Base-by-base conservation (phyloP, 2,113 vertebrate species). In the Todiramphus chloris region DNA sequence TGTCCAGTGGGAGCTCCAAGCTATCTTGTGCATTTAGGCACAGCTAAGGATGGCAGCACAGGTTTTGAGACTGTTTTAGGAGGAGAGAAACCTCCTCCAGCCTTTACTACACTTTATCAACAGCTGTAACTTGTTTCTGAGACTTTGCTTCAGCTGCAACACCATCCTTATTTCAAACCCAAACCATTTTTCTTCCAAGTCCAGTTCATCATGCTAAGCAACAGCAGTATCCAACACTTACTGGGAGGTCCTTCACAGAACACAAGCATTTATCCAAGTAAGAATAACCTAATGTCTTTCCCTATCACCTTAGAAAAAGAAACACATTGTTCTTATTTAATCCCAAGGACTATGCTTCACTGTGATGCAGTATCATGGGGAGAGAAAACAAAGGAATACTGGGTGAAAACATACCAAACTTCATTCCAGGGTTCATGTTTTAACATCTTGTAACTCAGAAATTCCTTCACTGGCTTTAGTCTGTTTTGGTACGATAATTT, bases 311-410 rank as follows among this genome's bases (percentile, higher is more conserved):
- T 89, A 70, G 90, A 44, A 87, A 74, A 74, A 78, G 63, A 62
- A 87, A 88, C 76, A 90, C 25, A 63, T 62, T 87, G 76, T 90
- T 97, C 93, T 27, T 46, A 70, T 90, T 93, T 86, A 86, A 86
- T n/a, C 35, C 63, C 25, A 74, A 77, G 35, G n/a, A 87, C 8
- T 17, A 6, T 44, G 37, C 7, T 88, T 83, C 4, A 1, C 37
- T 77, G 21, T 88, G 78, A 74, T 0, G 16, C 79, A 58, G 8
- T 58, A 62, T 70, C 63, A 23, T 6, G 25, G 41, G 37, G 72
- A 86, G 43, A 86, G 51, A 74, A 93, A 92, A 94, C 67, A 93
- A 93, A 93, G 60, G 35, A 75, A 35, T 41, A 17, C 7, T 66
- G 67, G 67, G 41, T 9, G 77, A 60, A 90, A 89, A 19, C 25